Evolutionary conservation across 2,888 invertebrate genomes (phyloP).

Genomic region (Netelia melanura): DNA sequence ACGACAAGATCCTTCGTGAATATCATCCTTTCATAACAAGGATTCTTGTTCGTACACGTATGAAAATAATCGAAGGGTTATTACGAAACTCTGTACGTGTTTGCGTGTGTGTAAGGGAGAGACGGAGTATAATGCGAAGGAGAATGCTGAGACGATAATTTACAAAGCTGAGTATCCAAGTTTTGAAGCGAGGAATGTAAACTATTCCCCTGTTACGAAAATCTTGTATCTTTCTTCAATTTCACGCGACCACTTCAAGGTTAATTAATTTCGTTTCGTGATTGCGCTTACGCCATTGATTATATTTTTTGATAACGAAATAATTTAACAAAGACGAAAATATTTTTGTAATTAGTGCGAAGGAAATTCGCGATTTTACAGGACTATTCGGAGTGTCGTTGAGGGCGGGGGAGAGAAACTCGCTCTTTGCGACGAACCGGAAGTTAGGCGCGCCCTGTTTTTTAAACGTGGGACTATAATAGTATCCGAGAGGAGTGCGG

Average conservation of each 20-base stretch:
- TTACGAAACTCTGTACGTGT: neutral
- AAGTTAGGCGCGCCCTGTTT: constrained; percentile 5
- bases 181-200: neutral
- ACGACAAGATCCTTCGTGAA: neutral
- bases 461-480: neutral
- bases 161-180: neutral
- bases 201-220: neutral
- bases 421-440: constrained; percentile 20
- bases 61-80: neutral
- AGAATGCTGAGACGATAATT: neutral
- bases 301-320: too few species aligned
- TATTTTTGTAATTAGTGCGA: neutral
- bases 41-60: neutral
- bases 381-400: neutral
- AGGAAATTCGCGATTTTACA: neutral
- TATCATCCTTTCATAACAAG: neutral
- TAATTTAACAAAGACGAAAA: too few species aligned
- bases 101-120: neutral
- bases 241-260: neutral
- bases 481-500: neutral
- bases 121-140: neutral
- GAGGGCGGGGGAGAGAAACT: neutral
- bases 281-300: too few species aligned
- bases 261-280: too few species aligned
- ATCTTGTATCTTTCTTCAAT: neutral